Conservation (phyloP, 2,797 vertebrate species). For the Otus scops region DNA sequence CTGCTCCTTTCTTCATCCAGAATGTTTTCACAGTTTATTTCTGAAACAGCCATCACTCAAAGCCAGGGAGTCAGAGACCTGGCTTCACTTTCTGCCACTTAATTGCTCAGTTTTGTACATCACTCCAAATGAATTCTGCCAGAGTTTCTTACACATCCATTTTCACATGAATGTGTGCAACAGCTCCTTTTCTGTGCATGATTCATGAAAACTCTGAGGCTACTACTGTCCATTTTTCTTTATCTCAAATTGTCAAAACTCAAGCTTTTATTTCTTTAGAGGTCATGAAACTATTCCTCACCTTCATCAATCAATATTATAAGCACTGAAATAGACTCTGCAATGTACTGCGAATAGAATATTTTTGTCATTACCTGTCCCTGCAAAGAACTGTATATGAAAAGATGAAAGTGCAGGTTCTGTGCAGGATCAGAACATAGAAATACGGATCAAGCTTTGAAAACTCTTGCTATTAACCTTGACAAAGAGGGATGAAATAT, state of each 20-base stretch:
- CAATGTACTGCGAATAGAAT: not conserved
- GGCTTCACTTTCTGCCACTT: not conserved
- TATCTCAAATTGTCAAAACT: not conserved
- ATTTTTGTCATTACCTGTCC: not conserved
- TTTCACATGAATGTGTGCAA: not conserved
- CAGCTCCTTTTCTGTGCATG: not conserved
- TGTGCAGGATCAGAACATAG: not conserved
- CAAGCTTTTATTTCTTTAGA: conserved; percentile 4
- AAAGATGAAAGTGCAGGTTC: not conserved
- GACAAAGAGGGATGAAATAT: not conserved
- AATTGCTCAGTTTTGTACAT: not conserved
- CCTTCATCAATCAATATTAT: not conserved
- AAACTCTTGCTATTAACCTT: not conserved
- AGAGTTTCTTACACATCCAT: not conserved
- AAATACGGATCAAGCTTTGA: not conserved
- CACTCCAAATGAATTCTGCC: not conserved
- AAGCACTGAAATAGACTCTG: not conserved
- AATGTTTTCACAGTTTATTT: not conserved
- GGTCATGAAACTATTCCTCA: not conserved
- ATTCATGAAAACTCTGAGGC: not conserved
- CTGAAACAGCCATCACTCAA: not conserved
- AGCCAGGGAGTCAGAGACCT: not conserved
- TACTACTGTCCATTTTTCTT: not conserved
- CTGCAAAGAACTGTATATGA: not conserved
- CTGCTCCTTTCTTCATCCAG: not conserved